phyloP scores from a whole-genome alignment of 1,140 invertebrate species.

The Dreissena polymorpha region DNA sequence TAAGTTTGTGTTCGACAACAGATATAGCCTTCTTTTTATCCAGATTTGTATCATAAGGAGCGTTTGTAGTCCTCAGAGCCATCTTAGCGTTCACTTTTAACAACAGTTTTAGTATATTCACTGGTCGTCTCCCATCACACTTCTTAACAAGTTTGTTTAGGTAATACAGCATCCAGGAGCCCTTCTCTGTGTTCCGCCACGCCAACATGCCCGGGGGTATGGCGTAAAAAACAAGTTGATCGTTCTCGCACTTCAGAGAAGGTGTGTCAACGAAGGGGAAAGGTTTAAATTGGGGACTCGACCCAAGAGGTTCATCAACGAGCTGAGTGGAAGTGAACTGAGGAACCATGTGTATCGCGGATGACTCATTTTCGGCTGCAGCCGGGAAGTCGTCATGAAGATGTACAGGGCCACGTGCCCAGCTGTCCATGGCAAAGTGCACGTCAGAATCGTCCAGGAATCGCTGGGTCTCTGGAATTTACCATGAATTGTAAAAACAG shows the following conservation, averaged over 20 bases:
- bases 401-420: background rate
- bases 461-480: background rate
- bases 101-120: slow-evolving; percentile 20
- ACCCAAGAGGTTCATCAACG: background rate
- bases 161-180: slow-evolving; percentile 49
- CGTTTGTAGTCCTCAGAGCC: slow-evolving; percentile 12
- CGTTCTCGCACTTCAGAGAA: slow-evolving; percentile 24
- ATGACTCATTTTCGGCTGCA: background rate
- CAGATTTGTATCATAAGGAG: background rate
- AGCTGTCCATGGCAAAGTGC: background rate
- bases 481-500: background rate
- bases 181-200: slow-evolving; percentile 31
- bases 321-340: background rate
- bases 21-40: slow-evolving; percentile 40
- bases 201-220: slow-evolving; percentile 40
- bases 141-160: slow-evolving; percentile 15
- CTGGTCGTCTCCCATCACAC: background rate
- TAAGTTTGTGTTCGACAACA: slow-evolving; percentile 35
- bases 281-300: background rate
- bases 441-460: background rate
- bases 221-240: slow-evolving; percentile 37
- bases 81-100: slow-evolving; percentile 23
- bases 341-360: background rate
- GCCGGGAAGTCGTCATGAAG: background rate
- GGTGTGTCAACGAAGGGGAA: slow-evolving; percentile 1